Base-by-base conservation (phyloP, 2,888 invertebrate genomes). In the Drosophila mimica region DNA sequence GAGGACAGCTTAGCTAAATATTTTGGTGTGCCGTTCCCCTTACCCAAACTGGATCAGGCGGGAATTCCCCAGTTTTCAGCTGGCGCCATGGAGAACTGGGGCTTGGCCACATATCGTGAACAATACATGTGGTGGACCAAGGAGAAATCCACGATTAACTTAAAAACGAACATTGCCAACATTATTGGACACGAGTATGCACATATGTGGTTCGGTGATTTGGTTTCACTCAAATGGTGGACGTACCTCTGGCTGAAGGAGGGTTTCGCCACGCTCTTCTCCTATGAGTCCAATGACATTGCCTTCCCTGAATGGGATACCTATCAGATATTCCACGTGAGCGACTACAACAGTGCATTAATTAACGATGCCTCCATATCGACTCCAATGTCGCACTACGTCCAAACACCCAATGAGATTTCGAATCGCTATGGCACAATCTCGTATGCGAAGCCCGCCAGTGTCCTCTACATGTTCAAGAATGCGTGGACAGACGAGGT, bases 41-140 rank as follows among this genome's bases (percentile, higher is more conserved):
- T 98, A 28, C 95, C 96, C 0, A 98, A 98, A 93, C 94, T 97
- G 82, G 98, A 98, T 91, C 97, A 98, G 96, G 96, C 96, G 2
- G 97, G 97, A 0, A 95, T 98, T 28, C 97, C 98, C 0, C 96
- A 97, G 83, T 97, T 98, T 88, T 94, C 95, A n/a, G 96, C 96
- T 66, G 96, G 96, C 34, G 98, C 98, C 30, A 98, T 98, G 98
- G 98, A 98, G 91, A 98, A 98, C 91, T 98, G 98, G 98, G 98
- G 98, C 17, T 92, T 98, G 49, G 96, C 97, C 30, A 97, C 97
- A 4, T 93, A 92, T 64, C 91, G 92, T 3, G 93, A 93, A 62
- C 83, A 90, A 64, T 91, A 91, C 73, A 71, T 93, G 75, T 74
- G 92, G 65, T 93, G 91, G 78, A 89, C 86, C 72, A 77, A 83